These are phyloP conservation scores for Betta splendens DNA, from an alignment of 2,797 vertebrate genomes.

Conservation along the genomic window DNA sequence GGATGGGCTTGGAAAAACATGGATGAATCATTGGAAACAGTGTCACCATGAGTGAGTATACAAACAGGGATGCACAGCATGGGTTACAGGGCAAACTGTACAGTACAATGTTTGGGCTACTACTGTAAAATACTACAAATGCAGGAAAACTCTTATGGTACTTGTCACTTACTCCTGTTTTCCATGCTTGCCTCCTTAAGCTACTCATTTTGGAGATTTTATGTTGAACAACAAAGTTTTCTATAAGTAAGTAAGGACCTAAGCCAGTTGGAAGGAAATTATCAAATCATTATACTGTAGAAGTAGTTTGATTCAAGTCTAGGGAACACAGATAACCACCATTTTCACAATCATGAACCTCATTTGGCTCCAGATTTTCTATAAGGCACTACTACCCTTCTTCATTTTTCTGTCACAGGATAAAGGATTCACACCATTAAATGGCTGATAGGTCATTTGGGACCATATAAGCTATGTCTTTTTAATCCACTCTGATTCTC, in stretches of 20 bases:
- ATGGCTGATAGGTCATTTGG: conserved; percentile 65
- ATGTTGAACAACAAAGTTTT: no score
- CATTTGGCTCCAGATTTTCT: conserved; percentile 68
- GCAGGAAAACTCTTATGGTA: no score
- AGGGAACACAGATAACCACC: conserved; percentile 61
- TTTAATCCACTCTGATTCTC: conserved; percentile 54
- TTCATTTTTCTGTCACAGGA: conserved; percentile 53
- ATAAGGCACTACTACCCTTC: conserved; percentile 50
- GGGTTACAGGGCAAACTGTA: no score
- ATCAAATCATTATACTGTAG: conserved; percentile 57
- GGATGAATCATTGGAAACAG: conserved; percentile 50
- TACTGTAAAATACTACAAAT: no score
- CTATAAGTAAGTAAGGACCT: no score
- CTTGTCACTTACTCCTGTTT: no score
- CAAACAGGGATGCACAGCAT: conserved; percentile 17
- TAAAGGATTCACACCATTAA: conserved; percentile 68
- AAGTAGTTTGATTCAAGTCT: conserved; percentile 64
- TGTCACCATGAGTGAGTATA: conserved; percentile 32
- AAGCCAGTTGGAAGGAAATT: conserved; percentile 25
- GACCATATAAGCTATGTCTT: conserved; percentile 48
- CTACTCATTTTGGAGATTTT: no score
- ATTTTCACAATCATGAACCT: conserved; percentile 70
- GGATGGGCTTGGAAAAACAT: conserved; percentile 41
- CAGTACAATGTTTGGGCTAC: no score
- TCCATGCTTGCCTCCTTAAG: no score